Conservation (phyloP, 2,113 vertebrate genomes). For the Eulacestoma nigropectus region DNA sequence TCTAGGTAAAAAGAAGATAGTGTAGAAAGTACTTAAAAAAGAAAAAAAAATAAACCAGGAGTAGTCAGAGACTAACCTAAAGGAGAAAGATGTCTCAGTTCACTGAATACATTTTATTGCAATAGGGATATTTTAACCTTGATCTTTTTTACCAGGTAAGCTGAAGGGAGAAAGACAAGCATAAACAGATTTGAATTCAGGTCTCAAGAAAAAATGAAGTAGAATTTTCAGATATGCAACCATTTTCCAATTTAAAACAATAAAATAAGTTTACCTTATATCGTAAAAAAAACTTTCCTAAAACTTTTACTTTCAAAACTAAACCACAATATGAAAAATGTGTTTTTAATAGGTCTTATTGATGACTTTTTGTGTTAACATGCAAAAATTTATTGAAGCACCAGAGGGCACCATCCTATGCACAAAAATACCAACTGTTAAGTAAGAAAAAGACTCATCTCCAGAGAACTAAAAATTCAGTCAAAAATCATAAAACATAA, state of each 20-base stretch:
- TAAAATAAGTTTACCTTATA: background rate
- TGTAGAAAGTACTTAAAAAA: background rate
- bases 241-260: background rate
- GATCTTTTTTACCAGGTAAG: background rate
- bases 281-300: background rate
- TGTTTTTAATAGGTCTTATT: background rate
- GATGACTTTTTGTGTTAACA: background rate
- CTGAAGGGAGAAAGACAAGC: background rate
- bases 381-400: background rate
- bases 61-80: background rate
- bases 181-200: background rate
- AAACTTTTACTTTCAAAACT: background rate
- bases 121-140: background rate
- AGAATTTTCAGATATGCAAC: background rate
- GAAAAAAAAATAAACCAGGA: background rate
- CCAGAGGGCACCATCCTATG: constrained; percentile 42
- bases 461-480: background rate
- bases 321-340: background rate
- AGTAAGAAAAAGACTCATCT: background rate
- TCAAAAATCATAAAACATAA: background rate
- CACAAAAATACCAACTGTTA: background rate
- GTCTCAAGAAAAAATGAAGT: background rate
- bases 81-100: background rate
- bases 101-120: background rate
- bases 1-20: background rate